Evolutionary conservation across 2,797 vertebrate species (phyloP).

Genomic region (Pseudomugil gertrudae): DNA sequence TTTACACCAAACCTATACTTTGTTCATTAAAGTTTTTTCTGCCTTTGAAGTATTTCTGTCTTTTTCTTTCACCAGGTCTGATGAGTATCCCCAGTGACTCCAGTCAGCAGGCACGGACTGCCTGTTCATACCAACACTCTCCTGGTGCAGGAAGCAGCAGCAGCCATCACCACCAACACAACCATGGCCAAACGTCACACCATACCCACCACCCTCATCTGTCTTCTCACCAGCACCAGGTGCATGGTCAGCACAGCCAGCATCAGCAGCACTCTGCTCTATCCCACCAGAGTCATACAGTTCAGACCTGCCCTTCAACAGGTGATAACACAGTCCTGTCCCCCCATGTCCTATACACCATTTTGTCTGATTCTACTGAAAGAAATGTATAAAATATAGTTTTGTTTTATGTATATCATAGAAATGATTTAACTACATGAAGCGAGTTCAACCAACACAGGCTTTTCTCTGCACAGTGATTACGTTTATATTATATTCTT

Average conservation of each 20-base stretch:
- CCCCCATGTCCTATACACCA: no score
- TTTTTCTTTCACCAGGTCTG: conserved; percentile 70
- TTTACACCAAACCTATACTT: neutral
- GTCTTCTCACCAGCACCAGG: conserved; percentile 73
- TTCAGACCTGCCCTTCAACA: conserved; percentile 81
- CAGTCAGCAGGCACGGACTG: conserved; percentile 81
- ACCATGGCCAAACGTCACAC: conserved; percentile 76
- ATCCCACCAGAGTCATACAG: conserved; percentile 78
- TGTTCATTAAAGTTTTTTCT: no score
- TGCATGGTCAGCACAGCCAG: conserved; percentile 62
- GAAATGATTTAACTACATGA: conserved; percentile 5
- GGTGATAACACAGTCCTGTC: conserved; percentile 71
- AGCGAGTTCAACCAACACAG: conserved; percentile 35
- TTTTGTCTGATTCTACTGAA: neutral
- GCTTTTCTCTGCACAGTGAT: conserved; percentile 33
- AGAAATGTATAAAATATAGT: neutral
- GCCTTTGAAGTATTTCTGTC: neutral
- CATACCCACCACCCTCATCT: conserved; percentile 81
- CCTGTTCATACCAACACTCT: conserved; percentile 87
- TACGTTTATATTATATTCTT: conserved; percentile 51
- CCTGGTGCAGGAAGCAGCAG: conserved; percentile 74
- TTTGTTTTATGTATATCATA: conserved; percentile 17
- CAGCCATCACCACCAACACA: conserved; percentile 71
- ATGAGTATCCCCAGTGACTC: conserved; percentile 84
- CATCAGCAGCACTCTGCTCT: conserved; percentile 77